These are phyloP conservation scores for Drosophila pseudoananassae DNA, from an alignment of 1,140 invertebrate genomes.

Conservation along the genomic window DNA sequence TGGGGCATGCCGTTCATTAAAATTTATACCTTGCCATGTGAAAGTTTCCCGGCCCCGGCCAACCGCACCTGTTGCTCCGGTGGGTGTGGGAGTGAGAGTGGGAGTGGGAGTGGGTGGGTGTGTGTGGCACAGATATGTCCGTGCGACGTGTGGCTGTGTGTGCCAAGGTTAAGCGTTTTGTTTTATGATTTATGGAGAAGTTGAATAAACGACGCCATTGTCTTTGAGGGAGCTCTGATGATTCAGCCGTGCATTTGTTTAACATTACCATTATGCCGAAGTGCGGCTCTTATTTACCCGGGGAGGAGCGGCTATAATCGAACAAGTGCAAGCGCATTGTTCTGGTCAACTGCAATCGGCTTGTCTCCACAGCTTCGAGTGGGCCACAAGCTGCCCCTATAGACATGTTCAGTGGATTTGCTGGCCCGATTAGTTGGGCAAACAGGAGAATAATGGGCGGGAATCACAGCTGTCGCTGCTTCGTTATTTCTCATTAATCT, in stretches of 20 bases:
- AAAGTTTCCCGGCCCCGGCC: conserved; percentile 55
- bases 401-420: no score
- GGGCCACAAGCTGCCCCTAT: conserved; percentile 4
- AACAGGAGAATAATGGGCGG: conserved; percentile 33
- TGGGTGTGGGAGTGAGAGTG: conserved; percentile 4
- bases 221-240: conserved; percentile 24
- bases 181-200: conserved; percentile 39
- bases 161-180: conserved; percentile 56
- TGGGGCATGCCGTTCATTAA: conserved; percentile 50
- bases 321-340: conserved; percentile 21
- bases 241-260: conserved; percentile 20
- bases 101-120: conserved; percentile 12
- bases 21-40: conserved; percentile 52
- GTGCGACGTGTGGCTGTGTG: conserved; percentile 9
- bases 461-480: conserved; percentile 34
- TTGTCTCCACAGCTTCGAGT: conserved; percentile 11
- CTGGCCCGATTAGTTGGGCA: conserved; percentile 10
- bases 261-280: not conserved
- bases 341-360: no score
- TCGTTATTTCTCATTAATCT: conserved; percentile 46
- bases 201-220: conserved; percentile 27
- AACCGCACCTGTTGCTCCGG: conserved; percentile 66
- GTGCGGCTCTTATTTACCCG: not conserved
- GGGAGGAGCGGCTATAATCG: conserved; percentile 8
- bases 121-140: conserved; percentile 34